Evolutionary conservation across 2,113 vertebrate species (phyloP).

Genomic region (Colossoma macropomum): DNA sequence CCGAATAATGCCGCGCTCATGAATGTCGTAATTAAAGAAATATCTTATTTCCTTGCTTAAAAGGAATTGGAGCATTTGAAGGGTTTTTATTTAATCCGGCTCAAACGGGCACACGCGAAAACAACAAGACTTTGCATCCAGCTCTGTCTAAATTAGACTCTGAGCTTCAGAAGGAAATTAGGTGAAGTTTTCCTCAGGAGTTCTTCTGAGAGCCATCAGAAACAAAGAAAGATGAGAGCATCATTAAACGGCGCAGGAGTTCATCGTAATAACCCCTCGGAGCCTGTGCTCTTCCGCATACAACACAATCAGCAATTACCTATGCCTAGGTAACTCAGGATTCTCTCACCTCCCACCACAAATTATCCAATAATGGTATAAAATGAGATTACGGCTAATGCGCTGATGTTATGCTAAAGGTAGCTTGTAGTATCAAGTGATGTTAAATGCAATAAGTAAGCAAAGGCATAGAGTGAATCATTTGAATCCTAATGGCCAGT

Average conservation of each 20-base stretch:
- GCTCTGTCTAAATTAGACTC: slow-evolving; percentile 28
- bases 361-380: slow-evolving; percentile 47
- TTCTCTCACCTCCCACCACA: slow-evolving; percentile 45
- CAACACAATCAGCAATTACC: slow-evolving; percentile 51
- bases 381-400: slow-evolving; percentile 49
- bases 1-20: slow-evolving; percentile 68
- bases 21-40: slow-evolving; percentile 71
- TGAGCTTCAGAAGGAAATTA: slow-evolving; percentile 29
- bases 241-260: slow-evolving; percentile 47
- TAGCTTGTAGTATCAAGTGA: slow-evolving; percentile 47
- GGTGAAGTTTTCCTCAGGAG: slow-evolving; percentile 38
- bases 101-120: not conserved
- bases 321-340: slow-evolving; percentile 30
- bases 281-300: slow-evolving; percentile 30
- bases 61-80: slow-evolving; percentile 53
- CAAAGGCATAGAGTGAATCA: slow-evolving; percentile 40
- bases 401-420: slow-evolving; percentile 41
- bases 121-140: slow-evolving; percentile 1
- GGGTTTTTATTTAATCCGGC: slow-evolving; percentile 23
- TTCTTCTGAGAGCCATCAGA: slow-evolving; percentile 43
- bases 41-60: slow-evolving; percentile 45
- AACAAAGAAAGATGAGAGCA: slow-evolving; percentile 40
- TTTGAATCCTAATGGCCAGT: slow-evolving; percentile 50
- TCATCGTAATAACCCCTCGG: slow-evolving; percentile 44
- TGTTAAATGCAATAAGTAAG: slow-evolving; percentile 52